Conservation (phyloP, 2,888 invertebrate genomes). For the Yponomeuta sedellus region DNA sequence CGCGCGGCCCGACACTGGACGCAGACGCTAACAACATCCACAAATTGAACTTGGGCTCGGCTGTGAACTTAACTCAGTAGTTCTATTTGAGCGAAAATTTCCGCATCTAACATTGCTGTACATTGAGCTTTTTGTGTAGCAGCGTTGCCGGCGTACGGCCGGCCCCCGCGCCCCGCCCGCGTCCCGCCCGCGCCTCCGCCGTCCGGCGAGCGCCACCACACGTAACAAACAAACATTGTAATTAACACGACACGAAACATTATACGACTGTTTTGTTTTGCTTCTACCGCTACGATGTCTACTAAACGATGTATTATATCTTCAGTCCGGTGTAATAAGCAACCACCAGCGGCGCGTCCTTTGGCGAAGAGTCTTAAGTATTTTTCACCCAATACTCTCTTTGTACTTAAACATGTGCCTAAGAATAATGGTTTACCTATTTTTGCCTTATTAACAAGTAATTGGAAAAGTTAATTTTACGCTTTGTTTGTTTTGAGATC, state of each 20-base stretch:
- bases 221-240: slow-evolving; percentile 52
- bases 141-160: slow-evolving; percentile 31
- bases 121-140: slow-evolving; percentile 75
- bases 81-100: slow-evolving; percentile 60
- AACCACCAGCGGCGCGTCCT: slow-evolving; percentile 44
- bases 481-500: slow-evolving; percentile 67
- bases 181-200: not conserved
- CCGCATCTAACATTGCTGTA: slow-evolving; percentile 75
- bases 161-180: not conserved
- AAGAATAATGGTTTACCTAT: slow-evolving; percentile 45
- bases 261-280: slow-evolving; percentile 70
- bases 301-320: slow-evolving; percentile 54
- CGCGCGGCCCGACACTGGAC: slow-evolving; percentile 32
- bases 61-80: slow-evolving; percentile 62
- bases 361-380: slow-evolving; percentile 65
- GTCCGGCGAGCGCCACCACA: slow-evolving; percentile 27
- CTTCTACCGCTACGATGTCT: slow-evolving; percentile 75
- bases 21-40: slow-evolving; percentile 36
- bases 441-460: slow-evolving; percentile 62
- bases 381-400: slow-evolving; percentile 76
- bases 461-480: slow-evolving; percentile 42
- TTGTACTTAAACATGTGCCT: slow-evolving; percentile 62
- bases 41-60: slow-evolving; percentile 41
- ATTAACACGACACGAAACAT: slow-evolving; percentile 70
- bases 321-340: slow-evolving; percentile 44